phyloP scores from a whole-genome alignment of 2,888 invertebrate species.

The Lepeophtheirus nordmannii region DNA sequence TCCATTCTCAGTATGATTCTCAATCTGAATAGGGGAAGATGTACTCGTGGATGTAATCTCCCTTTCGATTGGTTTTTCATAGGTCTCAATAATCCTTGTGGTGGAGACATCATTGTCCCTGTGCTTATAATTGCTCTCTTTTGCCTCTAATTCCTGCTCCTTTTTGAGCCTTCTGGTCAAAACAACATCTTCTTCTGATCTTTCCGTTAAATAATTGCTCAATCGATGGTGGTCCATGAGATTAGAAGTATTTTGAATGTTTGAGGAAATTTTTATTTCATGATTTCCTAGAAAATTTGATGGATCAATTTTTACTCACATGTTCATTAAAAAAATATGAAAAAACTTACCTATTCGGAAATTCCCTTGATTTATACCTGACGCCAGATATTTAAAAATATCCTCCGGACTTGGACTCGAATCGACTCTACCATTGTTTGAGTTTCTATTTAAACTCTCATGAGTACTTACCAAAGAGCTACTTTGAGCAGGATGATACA shows the following conservation, averaged over 20 bases:
- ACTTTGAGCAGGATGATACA: slow-evolving; percentile 1
- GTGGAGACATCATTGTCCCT: background rate
- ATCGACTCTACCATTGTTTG: background rate
- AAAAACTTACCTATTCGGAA: background rate
- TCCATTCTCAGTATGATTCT: background rate
- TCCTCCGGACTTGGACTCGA: background rate
- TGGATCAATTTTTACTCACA: background rate
- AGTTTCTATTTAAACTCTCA: background rate
- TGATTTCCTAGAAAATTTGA: background rate
- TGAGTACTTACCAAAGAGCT: background rate
- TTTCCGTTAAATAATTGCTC: too few species aligned
- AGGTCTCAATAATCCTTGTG: background rate
- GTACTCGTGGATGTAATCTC: background rate
- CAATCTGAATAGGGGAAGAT: background rate
- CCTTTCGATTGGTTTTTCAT: background rate
- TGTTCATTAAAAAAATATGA: background rate
- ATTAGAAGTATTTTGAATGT: background rate
- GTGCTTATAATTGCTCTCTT: too few species aligned
- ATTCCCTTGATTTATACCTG: background rate
- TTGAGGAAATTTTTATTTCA: background rate
- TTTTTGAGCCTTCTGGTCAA: too few species aligned
- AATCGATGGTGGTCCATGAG: too few species aligned
- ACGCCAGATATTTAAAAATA: background rate
- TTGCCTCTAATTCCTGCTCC: too few species aligned
- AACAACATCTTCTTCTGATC: too few species aligned